Evolutionary conservation across 2,888 invertebrate species (phyloP), one percentile per base, ranked within the genome.

Genomic region (Hydrotaea diabolus): DNA sequence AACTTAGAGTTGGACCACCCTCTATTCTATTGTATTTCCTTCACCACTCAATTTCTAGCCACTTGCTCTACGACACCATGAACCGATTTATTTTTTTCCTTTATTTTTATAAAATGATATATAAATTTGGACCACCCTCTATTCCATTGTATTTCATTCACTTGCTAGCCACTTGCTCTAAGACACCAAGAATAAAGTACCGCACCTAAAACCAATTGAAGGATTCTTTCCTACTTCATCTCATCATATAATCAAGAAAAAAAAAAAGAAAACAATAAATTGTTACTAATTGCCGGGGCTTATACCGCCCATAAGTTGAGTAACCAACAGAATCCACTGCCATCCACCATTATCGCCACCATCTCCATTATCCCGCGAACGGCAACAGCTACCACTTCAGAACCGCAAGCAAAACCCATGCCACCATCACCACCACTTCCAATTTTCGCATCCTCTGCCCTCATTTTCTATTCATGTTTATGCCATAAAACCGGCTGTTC

Each of bases 271-370:
- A 43, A 53, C 64, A 59, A 53, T 66, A 64, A 76, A 55, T 76
- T 66, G 59, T 74, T 74, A 23, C 59, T 74, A 74, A 74, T 74
- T 74, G 59, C 74, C 59, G 46, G 59, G 59, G 66, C 46, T 69
- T 69, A 69, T 46, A 46, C 46, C 62, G 15, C 13, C 26, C 59
- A 19, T 5, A 23, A 46, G 21, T 46, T 13, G 17, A 39, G 31
- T 39, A 66, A 66, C 23, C 21, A 23, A 21, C 46, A 46, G 21
- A 15, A 46, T 46, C 69, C 23, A 15, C 69, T 69, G 5, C 9
- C 39, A 66, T n/a, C 21, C 39, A 36, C 36, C 26, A 64, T 0
- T 11, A 11, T 8, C 62, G 31, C 66, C 43, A 43, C 19, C 21
- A 17, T 21, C 59, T 59, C 19, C 55, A 55, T 21, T 21, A 21